Base-by-base conservation (phyloP, 2,797 vertebrate genomes). In the Ataeniobius toweri region DNA sequence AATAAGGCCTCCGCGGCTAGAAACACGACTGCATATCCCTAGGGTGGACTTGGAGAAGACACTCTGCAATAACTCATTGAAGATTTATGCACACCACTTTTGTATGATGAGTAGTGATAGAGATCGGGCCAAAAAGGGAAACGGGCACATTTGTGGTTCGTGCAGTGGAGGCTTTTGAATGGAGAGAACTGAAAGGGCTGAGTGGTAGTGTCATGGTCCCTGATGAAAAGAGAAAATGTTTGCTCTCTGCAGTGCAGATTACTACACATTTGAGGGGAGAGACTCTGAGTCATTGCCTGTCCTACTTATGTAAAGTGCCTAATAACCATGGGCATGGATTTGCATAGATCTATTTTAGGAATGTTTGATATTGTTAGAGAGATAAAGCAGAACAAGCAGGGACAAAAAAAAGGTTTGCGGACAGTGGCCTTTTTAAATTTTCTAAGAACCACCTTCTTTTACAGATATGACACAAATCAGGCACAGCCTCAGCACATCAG, bases 291-390 rank as follows among this genome's bases (percentile, higher is more conserved):
- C 91, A 91, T 76, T 90, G 89, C 80, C 75, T 93, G 87, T 83
- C 83, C 88, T 91, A 91, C 90, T 92, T 93, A 89, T 89, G 81
- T 86, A 84, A 89, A 89, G 85, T 90, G 86, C 68, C 82, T 92
- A 87, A 93, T 90, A 91, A 83, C 83, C 83, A 85, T 80, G 76
- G 48, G 83, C 80, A 77, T 77, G 31, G 90, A 93, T 94, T 92
- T 91, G 89, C 92, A 93, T 89, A 83, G 53, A 85, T 92, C 86
- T 93, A 91, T 89, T 92, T 91, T 88, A 89, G 84, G 88, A 80
- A 86, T 46, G 67, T 83, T 86, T 88, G 87, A 93, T 91, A 79
- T 74, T 80, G 82, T 80, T 81, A 75, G 74, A 78, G 73, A 18
- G 76, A 91, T 91, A 89, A 89, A 81, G 82, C 48, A 5, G 63